Percentiles rank a stretch among this genome's conserved stretches.
These are phyloP conservation scores for Sinocyclocheilus anophthalmus DNA, from an alignment of 2,113 vertebrate genomes.

Conservation along the genomic window DNA sequence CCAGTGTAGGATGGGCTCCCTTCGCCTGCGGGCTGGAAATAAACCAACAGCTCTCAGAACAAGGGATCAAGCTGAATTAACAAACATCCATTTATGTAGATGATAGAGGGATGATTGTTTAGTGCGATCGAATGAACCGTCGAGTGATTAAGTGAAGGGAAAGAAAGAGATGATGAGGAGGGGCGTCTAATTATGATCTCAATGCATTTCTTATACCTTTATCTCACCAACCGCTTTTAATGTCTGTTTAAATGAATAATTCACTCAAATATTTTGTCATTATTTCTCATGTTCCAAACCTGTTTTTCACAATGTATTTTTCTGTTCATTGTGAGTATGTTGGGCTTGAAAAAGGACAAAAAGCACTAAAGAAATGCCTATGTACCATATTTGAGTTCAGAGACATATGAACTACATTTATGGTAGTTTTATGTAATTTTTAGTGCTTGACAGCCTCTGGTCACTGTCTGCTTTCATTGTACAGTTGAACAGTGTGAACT, in stretches of 20 bases:
- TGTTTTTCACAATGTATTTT: not conserved
- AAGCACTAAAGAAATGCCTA: too few relatives aligned
- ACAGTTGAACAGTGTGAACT: not conserved
- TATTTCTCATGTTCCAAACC: not conserved
- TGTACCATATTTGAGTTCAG: not conserved
- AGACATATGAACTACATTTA: not conserved
- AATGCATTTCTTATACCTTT: not conserved
- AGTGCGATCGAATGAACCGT: not conserved
- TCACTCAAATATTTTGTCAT: not conserved
- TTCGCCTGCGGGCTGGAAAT: not conserved
- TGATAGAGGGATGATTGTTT: not conserved
- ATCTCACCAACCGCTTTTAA: not conserved
- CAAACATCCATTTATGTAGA: constrained; percentile 11
- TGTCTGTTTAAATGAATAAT: not conserved
- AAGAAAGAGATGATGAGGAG: not conserved
- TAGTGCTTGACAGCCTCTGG: too few relatives aligned
- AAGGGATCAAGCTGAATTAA: not conserved
- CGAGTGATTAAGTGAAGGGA: not conserved
- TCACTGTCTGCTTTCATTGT: not conserved
- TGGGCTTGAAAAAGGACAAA: not conserved
- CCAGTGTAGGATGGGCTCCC: not conserved
- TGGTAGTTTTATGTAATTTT: not conserved
- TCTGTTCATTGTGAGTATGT: not conserved
- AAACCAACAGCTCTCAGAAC: not conserved
- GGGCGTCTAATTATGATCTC: not conserved